Evolutionary conservation across 1,140 invertebrate genomes (phyloP), one percentile per base, ranked within the genome.

Genomic region (Meteorus sp.): DNA sequence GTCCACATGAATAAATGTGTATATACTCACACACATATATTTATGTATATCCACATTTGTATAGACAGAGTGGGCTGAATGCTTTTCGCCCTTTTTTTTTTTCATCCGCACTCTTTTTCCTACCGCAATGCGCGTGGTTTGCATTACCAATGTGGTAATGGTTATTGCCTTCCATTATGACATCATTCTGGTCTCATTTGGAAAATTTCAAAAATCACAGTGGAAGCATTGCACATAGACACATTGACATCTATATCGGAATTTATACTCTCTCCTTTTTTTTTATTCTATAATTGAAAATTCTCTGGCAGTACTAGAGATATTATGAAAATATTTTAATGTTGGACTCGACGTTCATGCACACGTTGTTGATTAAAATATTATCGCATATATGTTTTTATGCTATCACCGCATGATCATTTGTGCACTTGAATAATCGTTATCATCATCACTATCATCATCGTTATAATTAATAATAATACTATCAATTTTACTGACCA

Each of bases 81-180:
- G n/a, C n/a, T n/a, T n/a, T n/a, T n/a, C n/a, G n/a, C 44, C 27
- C 23, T 17, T 13, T 9, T 45, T 27, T 11, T 56, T 17, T 31
- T 56, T 56, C 37, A 13, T 56, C 6, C 25, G 35, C 43, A 25
- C 29, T 44, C 31, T 37, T 45, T 47, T 58, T 19, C 4, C 20
- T 35, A 47, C 13, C 23, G 60, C 45, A 45, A 41, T 55, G 23
- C 23, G 35, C 9, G 43, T 23, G 43, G 13, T 23, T 41, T 35
- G 53, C 31, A 48, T 56, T 56, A 51, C 35, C 52, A 43, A 43
- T 35, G 2, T 41, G 53, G 39, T 60, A 60, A 60, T 56, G 59
- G 53, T 60, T 51, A 60, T 37, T 50, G 35, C 35, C 9, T 27
- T 9, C 27, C 51, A 47, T 60, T 60, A 52, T 56, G 52, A 52